These are phyloP conservation scores for Oxygymnocypris stewartii DNA, from an alignment of 2,113 vertebrate species.

Conservation along the genomic window DNA sequence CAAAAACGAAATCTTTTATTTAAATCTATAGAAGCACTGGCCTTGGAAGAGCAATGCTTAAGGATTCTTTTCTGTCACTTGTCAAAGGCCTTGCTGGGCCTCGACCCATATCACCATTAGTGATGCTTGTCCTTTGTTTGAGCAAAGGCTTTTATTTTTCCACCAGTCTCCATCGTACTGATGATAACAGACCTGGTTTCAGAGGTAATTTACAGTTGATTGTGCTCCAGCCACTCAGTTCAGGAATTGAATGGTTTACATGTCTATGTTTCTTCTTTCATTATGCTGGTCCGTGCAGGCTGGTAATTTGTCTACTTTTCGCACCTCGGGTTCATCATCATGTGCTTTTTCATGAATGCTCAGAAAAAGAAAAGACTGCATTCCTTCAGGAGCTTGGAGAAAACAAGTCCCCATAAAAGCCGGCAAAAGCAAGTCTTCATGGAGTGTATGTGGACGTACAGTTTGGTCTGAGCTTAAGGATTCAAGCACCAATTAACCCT, in stretches of 20 bases:
- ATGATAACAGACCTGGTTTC: constrained; percentile 37
- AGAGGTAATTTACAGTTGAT: constrained; percentile 52
- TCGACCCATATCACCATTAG: constrained; percentile 44
- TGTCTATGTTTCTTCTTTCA: constrained; percentile 35
- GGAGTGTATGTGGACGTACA: not conserved
- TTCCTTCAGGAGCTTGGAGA: constrained; percentile 20
- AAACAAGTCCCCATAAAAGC: constrained; percentile 3
- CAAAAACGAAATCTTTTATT: constrained; percentile 15
- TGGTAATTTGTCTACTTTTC: constrained; percentile 52
- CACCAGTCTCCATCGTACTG: constrained; percentile 22
- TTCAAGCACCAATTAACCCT: constrained; percentile 25
- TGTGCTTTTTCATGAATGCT: constrained; percentile 15
- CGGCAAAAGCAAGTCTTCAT: not conserved
- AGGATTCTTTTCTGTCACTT: constrained; percentile 38
- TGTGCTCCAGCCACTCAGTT: constrained; percentile 42
- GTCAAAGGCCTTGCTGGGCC: constrained; percentile 36
- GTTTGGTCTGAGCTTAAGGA: not conserved
- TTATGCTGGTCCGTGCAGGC: constrained; percentile 32
- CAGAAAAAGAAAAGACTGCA: constrained; percentile 17
- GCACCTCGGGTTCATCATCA: constrained; percentile 42
- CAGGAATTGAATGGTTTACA: constrained; percentile 52
- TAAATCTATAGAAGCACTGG: constrained; percentile 10
- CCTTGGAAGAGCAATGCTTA: constrained; percentile 33
- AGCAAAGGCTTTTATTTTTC: constrained; percentile 23
- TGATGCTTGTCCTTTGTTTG: constrained; percentile 35